Conservation (phyloP, 2,113 vertebrate genomes). For the Sphaerodactylus townsendi region DNA sequence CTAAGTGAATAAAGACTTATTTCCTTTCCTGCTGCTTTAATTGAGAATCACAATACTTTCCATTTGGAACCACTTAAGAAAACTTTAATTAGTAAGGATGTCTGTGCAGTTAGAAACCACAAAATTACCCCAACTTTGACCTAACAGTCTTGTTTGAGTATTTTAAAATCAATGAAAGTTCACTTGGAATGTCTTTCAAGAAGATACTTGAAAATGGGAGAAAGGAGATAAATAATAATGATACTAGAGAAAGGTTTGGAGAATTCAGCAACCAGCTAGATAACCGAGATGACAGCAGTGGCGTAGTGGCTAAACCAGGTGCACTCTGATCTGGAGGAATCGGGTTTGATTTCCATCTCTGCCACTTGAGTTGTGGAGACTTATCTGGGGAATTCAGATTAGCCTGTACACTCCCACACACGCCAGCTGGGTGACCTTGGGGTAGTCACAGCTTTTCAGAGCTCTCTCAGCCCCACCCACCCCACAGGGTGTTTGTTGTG, state of each 20-base stretch:
- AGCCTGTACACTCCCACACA: too few species aligned
- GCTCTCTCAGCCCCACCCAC: too few species aligned
- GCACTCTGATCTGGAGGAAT: too few species aligned
- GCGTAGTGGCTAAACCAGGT: too few species aligned
- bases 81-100: slow-evolving; percentile 17
- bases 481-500: too few species aligned
- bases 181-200: slow-evolving; percentile 2
- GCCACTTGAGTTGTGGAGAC: too few species aligned
- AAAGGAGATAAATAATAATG: not conserved
- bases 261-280: not conserved
- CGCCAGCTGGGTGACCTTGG: too few species aligned
- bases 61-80: slow-evolving; percentile 14
- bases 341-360: too few species aligned
- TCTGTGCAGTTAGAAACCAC: not conserved
- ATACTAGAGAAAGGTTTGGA: not conserved
- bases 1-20: slow-evolving; percentile 12
- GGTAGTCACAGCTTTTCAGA: too few species aligned
- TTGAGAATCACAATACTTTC: slow-evolving; percentile 21
- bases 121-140: slow-evolving; percentile 21
- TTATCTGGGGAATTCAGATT: too few species aligned
- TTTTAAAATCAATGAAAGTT: not conserved
- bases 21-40: slow-evolving; percentile 32
- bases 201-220: not conserved
- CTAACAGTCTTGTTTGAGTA: not conserved
- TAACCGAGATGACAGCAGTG: not conserved